phyloP scores from a whole-genome alignment of 2,888 invertebrate genomes.

The Nezara viridula region DNA sequence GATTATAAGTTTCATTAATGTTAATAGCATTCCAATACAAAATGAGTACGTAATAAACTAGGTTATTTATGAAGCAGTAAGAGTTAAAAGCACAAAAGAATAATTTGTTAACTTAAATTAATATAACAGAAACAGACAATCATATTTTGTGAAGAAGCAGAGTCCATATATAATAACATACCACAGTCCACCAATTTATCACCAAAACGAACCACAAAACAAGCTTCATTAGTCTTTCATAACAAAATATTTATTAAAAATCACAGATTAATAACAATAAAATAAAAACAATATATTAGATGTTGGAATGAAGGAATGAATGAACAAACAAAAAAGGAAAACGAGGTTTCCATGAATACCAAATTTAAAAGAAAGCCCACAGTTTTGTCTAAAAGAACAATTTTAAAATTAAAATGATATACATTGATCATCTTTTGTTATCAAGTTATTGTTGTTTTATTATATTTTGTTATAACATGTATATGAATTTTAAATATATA shows the following conservation, averaged over 20 bases:
- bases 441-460: not conserved
- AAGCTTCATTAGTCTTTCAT: constrained; percentile 48
- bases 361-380: not conserved
- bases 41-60: not conserved
- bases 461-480: not conserved
- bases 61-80: constrained; percentile 44
- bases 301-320: constrained; percentile 53
- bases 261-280: constrained; percentile 19
- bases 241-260: constrained; percentile 6
- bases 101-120: not conserved
- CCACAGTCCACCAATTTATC: constrained; percentile 50
- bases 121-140: constrained; percentile 1
- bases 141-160: not conserved
- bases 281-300: constrained; percentile 52
- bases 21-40: constrained; percentile 54
- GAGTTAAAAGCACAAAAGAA: constrained; percentile 48
- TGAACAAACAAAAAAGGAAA: constrained; percentile 10
- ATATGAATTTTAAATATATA: not conserved
- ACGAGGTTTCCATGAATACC: not conserved
- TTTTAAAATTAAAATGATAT: not conserved
- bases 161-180: not conserved
- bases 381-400: not conserved
- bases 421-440: not conserved
- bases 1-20: constrained; percentile 29
- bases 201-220: constrained; percentile 31